Conservation (phyloP, 2,113 vertebrate species). For the Sinosuthora webbiana region DNA sequence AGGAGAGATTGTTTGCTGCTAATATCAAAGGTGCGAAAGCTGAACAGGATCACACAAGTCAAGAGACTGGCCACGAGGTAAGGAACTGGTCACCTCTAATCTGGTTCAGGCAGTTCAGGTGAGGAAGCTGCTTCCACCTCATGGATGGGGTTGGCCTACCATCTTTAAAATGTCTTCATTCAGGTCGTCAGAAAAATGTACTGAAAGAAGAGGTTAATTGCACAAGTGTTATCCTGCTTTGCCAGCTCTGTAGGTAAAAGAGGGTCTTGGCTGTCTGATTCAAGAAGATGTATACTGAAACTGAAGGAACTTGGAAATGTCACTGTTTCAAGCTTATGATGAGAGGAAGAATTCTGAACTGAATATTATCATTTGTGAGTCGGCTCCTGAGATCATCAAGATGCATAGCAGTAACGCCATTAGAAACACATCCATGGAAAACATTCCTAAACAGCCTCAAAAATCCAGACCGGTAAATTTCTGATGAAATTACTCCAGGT, state of each 20-base stretch:
- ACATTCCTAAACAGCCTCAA: not conserved
- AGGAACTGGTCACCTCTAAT: not conserved
- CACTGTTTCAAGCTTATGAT: not conserved
- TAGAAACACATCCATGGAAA: not conserved
- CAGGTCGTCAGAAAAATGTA: not conserved
- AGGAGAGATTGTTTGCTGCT: not conserved
- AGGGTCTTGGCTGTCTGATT: not conserved
- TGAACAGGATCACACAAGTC: not conserved
- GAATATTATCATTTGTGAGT: not conserved
- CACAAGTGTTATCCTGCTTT: not conserved
- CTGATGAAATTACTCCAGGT: not conserved
- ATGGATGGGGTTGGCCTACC: not conserved
- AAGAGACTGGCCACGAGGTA: not conserved
- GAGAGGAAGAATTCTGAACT: not conserved
- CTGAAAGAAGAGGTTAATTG: not conserved
- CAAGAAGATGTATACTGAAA: not conserved
- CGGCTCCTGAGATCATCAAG: not conserved
- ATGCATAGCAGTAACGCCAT: not conserved
- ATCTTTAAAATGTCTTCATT: not conserved
- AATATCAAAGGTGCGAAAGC: conserved; percentile 1
- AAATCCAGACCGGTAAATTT: not conserved
- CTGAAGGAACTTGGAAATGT: not conserved
- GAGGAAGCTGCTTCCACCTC: not conserved
- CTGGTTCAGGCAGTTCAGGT: not conserved
- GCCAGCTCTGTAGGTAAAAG: not conserved